These are phyloP conservation scores for Karalla daura DNA, from an alignment of 2,797 vertebrate genomes.

Conservation along the genomic window DNA sequence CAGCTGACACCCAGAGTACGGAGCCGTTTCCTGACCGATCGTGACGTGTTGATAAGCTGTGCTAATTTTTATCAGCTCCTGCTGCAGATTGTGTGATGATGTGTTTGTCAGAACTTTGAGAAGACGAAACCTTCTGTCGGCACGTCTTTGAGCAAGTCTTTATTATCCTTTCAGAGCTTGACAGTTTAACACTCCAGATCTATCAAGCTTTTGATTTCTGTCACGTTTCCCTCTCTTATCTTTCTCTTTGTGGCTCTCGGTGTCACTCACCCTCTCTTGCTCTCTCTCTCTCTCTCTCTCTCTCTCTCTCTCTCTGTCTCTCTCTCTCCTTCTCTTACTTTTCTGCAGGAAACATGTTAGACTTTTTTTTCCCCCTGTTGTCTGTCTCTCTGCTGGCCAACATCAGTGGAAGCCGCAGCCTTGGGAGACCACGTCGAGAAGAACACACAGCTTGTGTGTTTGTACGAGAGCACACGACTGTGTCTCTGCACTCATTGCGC, in stretches of 20 bases:
- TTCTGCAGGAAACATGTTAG: slow-evolving; percentile 8
- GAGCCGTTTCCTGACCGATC: slow-evolving; percentile 4
- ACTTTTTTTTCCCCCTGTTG: slow-evolving; percentile 19
- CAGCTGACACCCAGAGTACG: background rate
- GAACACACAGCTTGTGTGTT: slow-evolving; percentile 38
- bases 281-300: slow-evolving; percentile 4
- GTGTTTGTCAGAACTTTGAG: slow-evolving; percentile 17
- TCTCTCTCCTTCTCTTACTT: background rate
- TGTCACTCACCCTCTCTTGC: slow-evolving; percentile 14
- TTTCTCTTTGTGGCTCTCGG: slow-evolving; percentile 8
- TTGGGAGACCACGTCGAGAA: slow-evolving; percentile 26
- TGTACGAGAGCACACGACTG: slow-evolving; percentile 16
- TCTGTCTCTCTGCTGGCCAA: slow-evolving; percentile 18
- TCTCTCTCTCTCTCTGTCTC: slow-evolving; percentile 15
- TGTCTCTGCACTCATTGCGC: slow-evolving; percentile 20
- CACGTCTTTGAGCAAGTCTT: background rate
- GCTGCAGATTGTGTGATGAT: slow-evolving; percentile 14
- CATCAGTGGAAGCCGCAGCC: slow-evolving; percentile 22
- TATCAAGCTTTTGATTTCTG: background rate
- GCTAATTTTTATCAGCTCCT: slow-evolving; percentile 5
- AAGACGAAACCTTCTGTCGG: slow-evolving; percentile 15
- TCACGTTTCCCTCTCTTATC: slow-evolving; percentile 1
- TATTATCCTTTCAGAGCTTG: background rate
- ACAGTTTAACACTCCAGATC: background rate
- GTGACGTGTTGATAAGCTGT: slow-evolving; percentile 7